Evolutionary conservation across 1,140 invertebrate species (phyloP).

Genomic region (Amyelois transitella): DNA sequence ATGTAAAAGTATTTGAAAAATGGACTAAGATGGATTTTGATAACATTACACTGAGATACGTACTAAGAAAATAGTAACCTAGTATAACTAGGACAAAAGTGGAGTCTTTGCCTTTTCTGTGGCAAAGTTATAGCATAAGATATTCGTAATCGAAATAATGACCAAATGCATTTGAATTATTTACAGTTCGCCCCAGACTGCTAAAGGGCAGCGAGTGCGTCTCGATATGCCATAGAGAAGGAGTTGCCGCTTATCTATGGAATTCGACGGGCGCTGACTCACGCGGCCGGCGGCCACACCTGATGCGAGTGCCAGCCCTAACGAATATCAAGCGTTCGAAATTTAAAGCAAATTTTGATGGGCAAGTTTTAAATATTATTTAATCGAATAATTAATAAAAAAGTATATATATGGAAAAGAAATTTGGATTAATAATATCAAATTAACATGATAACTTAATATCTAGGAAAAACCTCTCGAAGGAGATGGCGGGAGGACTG

Average conservation of each 20-base stretch:
- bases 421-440: too few relatives aligned
- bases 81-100: too few relatives aligned
- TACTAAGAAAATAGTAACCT: too few relatives aligned
- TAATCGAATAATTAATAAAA: too few relatives aligned
- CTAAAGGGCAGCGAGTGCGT: conserved; percentile 3
- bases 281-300: conserved; percentile 54
- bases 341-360: neutral
- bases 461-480: too few relatives aligned
- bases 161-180: conserved; percentile 18
- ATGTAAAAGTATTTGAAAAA: too few relatives aligned
- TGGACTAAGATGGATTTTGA: too few relatives aligned
- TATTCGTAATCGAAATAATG: neutral
- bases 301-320: conserved; percentile 53
- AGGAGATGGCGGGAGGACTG: too few relatives aligned
- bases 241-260: conserved; percentile 66
- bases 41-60: too few relatives aligned
- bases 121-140: neutral
- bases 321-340: neutral
- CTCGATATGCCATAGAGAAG: conserved; percentile 34
- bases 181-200: conserved; percentile 13
- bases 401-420: too few relatives aligned
- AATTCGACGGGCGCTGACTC: conserved; percentile 62
- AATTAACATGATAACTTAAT: too few relatives aligned
- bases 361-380: neutral
- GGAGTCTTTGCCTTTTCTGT: too few relatives aligned